Evolutionary conservation across 2,113 vertebrate species (phyloP), one percentile per base, ranked within the genome.

Genomic region (Dasyornis broadbenti): DNA sequence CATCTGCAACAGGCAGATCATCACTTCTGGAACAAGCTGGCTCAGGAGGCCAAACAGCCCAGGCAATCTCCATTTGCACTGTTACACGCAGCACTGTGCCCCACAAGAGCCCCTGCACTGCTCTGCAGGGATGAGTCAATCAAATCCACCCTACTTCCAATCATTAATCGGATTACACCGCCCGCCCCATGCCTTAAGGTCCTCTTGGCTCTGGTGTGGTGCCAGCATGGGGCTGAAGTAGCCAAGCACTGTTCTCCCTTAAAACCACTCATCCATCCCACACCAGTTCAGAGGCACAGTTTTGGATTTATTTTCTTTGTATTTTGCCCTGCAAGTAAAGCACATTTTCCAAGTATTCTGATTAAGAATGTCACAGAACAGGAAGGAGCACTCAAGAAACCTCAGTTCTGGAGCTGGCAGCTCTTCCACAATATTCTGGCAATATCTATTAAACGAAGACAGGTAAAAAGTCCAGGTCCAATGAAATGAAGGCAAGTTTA

Each of bases 181-280:
- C 27, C 39, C 0, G 0, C 7, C 14, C 3, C 0, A 17, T n/a
- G 35, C 22, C 21, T 20, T 8, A 24, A 22, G 3, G 12, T 13
- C 30, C 54, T 14, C 42, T 0, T n/a, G 57, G 57, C 37, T 37
- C 37, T 30, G 68, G 1, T 9, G 37, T 15, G 66, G 9, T 30
- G 68, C 7, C 37, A 52, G 44, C 2, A 0, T 6, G 44, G 12
- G 27, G 27, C 68, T 33, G 17, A 24, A 59, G 33, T 10, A 28
- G 16, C 21, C 0, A 6, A 64, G 28, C 45, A 49, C 6, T 28
- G 0, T 2, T 49, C 31, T 56, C 50, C 63, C 68, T 53, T 45
- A 42, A 24, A 65, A 60, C 45, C 44, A 22, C 10, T 56, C 8
- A 40, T 30, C 37, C 27, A 37, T 9, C 30, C 23, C 68, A 11